Conservation (phyloP, 2,888 invertebrate species). For the Leucania comma region DNA sequence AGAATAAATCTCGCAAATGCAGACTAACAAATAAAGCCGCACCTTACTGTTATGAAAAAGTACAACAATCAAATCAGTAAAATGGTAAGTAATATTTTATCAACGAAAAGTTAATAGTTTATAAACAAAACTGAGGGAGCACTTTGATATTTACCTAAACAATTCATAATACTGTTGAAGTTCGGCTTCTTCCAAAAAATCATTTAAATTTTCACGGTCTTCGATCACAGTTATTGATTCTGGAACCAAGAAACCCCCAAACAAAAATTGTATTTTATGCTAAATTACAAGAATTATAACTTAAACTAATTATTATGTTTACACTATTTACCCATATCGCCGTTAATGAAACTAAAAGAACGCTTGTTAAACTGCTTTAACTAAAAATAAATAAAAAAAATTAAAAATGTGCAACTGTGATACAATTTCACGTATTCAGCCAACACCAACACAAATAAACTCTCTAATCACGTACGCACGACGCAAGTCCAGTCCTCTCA, state of each 20-base stretch:
- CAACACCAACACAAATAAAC: slow-evolving; percentile 38
- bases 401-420: slow-evolving; percentile 38
- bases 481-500: slow-evolving; percentile 15
- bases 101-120: slow-evolving; percentile 2
- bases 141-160: slow-evolving; percentile 91
- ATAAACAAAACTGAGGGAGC: slow-evolving; percentile 5
- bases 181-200: slow-evolving; percentile 98
- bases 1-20: slow-evolving; percentile 26
- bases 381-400: slow-evolving; percentile 45
- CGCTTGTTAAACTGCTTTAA: slow-evolving; percentile 23
- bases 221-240: slow-evolving; percentile 67
- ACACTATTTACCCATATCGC: slow-evolving; percentile 72
- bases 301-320: slow-evolving; percentile 30
- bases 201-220: slow-evolving; percentile 86
- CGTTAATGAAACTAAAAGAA: slow-evolving; percentile 25
- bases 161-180: slow-evolving; percentile 97
- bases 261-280: slow-evolving; percentile 32
- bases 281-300: slow-evolving; percentile 36
- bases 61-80: neutral
- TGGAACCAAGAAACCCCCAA: slow-evolving; percentile 69
- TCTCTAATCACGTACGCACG: slow-evolving; percentile 21
- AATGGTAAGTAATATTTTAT: slow-evolving; percentile 2
- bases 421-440: slow-evolving; percentile 5
- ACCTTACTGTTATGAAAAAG: neutral
- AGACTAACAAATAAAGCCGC: neutral